Conservation (phyloP, 2,113 vertebrate genomes). For the Rallus limicola region DNA sequence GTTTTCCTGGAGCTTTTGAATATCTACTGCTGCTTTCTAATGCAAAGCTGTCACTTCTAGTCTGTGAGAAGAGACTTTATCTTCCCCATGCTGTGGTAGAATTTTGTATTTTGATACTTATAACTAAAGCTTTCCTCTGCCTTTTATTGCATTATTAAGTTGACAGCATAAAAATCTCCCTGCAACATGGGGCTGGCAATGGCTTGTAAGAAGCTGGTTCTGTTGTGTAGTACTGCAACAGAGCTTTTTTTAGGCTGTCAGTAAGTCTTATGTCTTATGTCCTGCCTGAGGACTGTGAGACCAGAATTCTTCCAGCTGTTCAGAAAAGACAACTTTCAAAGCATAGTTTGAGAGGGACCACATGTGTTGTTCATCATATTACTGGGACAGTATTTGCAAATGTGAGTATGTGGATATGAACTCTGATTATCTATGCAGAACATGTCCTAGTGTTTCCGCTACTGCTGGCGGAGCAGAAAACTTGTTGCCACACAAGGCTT, state of each 20-base stretch:
- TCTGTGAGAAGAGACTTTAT: conserved; percentile 29
- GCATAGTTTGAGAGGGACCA: not conserved
- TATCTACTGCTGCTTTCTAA: conserved; percentile 36
- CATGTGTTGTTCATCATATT: not conserved
- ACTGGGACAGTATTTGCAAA: not conserved
- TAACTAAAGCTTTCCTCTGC: conserved; percentile 28
- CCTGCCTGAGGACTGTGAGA: not conserved
- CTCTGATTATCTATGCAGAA: not conserved
- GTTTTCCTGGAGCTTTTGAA: conserved; percentile 47
- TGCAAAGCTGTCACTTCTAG: conserved; percentile 6
- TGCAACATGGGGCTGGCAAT: not conserved
- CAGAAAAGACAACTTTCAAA: not conserved
- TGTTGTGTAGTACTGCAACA: not conserved
- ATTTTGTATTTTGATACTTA: conserved; percentile 50
- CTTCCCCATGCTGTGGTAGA: not conserved
- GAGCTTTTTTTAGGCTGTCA: not conserved
- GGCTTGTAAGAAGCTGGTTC: not conserved
- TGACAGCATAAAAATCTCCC: conserved; percentile 21
- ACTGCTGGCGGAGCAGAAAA: not conserved
- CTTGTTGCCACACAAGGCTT: not conserved
- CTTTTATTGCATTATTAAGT: conserved; percentile 58
- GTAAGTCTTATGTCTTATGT: not conserved
- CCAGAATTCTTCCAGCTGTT: not conserved
- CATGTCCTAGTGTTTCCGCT: not conserved
- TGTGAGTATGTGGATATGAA: not conserved